Percentiles rank a stretch among this genome's conserved stretches.
These are phyloP conservation scores for Microchirus variegatus DNA, from an alignment of 2,797 vertebrate genomes.

Conservation along the genomic window DNA sequence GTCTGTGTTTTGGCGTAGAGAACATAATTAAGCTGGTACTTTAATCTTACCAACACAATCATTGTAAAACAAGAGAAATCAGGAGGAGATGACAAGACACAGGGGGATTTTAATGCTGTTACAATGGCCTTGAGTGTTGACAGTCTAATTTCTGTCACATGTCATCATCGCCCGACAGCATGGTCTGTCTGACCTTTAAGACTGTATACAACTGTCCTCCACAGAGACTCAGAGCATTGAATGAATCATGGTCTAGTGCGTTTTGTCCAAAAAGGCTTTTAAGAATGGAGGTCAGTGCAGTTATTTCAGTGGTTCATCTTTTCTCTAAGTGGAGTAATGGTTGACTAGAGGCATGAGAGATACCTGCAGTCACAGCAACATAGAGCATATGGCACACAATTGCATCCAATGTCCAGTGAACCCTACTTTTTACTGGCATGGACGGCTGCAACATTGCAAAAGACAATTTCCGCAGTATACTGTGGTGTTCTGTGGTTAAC, in stretches of 20 bases:
- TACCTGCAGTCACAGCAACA: slow-evolving; percentile 33
- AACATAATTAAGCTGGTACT: neutral
- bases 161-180: slow-evolving; percentile 30
- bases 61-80: neutral
- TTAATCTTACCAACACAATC: neutral
- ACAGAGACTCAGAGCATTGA: slow-evolving; percentile 30
- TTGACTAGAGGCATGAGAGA: slow-evolving; percentile 44
- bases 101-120: slow-evolving; percentile 9
- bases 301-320: slow-evolving; percentile 51
- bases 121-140: slow-evolving; percentile 3
- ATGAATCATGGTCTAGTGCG: slow-evolving; percentile 52
- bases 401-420: slow-evolving; percentile 17
- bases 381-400: slow-evolving; percentile 18
- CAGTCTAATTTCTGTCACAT: slow-evolving; percentile 28
- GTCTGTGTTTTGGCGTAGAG: neutral
- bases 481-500: neutral
- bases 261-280: slow-evolving; percentile 46
- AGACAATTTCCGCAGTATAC: slow-evolving; percentile 7
- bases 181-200: slow-evolving; percentile 34
- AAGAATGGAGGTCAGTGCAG: slow-evolving; percentile 48
- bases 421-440: slow-evolving; percentile 1
- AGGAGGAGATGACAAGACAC: neutral
- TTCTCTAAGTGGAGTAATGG: slow-evolving; percentile 51
- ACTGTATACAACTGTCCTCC: slow-evolving; percentile 43
- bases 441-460: slow-evolving; percentile 3